A percentile compares a stretch with the other conserved stretches of the same genome.
phyloP scores from a whole-genome alignment of 2,113 vertebrate genomes.

The Puma concolor region DNA sequence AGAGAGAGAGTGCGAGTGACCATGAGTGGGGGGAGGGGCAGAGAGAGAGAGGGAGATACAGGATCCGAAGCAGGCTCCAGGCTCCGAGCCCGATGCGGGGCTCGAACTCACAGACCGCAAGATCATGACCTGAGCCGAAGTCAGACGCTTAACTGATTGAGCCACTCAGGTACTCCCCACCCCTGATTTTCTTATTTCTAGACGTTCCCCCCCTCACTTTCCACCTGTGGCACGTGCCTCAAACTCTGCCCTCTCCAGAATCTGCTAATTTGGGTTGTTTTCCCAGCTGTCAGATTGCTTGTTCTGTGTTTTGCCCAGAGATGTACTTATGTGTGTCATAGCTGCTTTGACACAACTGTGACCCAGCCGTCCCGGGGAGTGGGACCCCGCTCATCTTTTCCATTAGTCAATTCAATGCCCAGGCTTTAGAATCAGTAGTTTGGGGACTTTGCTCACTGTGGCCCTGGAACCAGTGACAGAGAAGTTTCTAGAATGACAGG shows the following conservation, averaged over 20 bases:
- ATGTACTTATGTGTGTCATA: rapidly evolving
- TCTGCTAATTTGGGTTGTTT: background rate
- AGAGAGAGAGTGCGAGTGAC: no score
- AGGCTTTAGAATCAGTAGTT: background rate
- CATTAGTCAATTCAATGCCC: background rate
- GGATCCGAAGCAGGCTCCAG: no score
- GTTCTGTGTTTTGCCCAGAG: background rate
- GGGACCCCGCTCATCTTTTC: background rate
- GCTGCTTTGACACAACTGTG: no score
- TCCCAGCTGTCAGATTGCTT: no score
- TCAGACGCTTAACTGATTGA: no score
- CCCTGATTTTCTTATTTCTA: background rate
- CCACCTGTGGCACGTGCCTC: background rate
- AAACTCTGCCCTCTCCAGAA: background rate
- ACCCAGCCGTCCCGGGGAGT: background rate
- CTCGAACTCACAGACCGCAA: no score
- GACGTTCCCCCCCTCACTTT: no score
- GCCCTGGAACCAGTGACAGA: background rate
- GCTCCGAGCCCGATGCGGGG: no score
- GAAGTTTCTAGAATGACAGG: background rate
- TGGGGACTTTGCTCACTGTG: background rate
- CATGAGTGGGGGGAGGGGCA: no score
- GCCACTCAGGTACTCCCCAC: no score
- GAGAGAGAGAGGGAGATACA: no score
- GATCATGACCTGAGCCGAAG: no score